Base-by-base conservation (phyloP, 2,797 vertebrate genomes). In the Peromyscus aztecus region DNA sequence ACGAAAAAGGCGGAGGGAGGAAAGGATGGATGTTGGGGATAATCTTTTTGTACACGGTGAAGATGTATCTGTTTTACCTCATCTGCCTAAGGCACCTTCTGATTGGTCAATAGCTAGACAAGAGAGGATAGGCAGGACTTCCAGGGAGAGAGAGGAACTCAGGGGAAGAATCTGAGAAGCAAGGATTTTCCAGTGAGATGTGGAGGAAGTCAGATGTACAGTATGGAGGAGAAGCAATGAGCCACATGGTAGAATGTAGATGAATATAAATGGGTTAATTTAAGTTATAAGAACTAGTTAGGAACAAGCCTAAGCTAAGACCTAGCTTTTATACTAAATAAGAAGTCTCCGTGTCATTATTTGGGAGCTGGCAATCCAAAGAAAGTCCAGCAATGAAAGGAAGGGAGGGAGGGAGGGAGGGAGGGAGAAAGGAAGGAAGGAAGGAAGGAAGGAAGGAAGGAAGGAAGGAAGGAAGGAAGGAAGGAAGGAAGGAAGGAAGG, bases 1-100 rank as follows among this genome's bases (percentile, higher is more conserved):
- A 69, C 1, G 17, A 17, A 1, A n/a, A n/a, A 19, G 17, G 4
- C 10, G 2, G 37, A 0, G 10, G 17, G 11, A 2, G 21, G 37
- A 73, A 40, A 40, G 37, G 14, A 75, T 40, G 71, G 21, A 40
- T 43, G 37, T 12, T 40, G 71, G 37, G 71, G 23, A 75, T 43
- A 40, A 13, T 27, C 21, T 73, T 71, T 37, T 75, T 43, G 37
- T 75, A 75, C 2, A 75, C 37, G 4, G 21, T 40, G 19, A 43
- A 75, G 4, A 40, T 75, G 71, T 24, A 2, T 69, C 34, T 75
- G 71, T 75, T 67, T 40, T 24, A 75, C 10, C 37, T 75, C 21
- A 75, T 75, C 37, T 24, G 37, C 71, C 71, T 73, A 73, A 73
- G 37, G 37, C 10, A 73, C 21, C 37, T 73, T 73, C 37, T 73